Conservation (phyloP, 2,113 vertebrate genomes). For the Siniperca chuatsi region DNA sequence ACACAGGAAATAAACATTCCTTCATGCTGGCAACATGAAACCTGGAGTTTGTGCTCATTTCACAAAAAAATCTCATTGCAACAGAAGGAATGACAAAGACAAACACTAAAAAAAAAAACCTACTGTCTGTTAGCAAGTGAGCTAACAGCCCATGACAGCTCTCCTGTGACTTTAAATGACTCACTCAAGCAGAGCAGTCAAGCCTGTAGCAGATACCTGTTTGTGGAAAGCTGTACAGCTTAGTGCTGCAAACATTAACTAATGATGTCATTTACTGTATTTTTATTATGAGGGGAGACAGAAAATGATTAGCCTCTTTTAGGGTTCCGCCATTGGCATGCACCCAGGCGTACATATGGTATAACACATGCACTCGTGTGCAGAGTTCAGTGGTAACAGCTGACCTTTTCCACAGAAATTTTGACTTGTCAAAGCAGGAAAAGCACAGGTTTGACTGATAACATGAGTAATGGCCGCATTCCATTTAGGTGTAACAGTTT, state of each 20-base stretch:
- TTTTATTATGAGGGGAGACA: not conserved
- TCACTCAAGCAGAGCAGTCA: not conserved
- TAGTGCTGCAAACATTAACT: slow-evolving; percentile 55
- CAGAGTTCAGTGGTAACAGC: not conserved
- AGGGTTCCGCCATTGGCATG: not conserved
- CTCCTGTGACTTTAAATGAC: slow-evolving; percentile 17
- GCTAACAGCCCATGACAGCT: slow-evolving; percentile 15
- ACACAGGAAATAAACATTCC: not conserved
- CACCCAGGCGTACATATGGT: not conserved
- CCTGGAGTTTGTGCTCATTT: not conserved
- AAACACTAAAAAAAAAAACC: not conserved
- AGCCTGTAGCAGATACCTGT: slow-evolving; percentile 12
- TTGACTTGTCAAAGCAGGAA: slow-evolving; percentile 24
- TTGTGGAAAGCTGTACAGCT: not conserved
- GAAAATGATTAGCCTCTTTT: slow-evolving; percentile 8
- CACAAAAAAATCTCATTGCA: not conserved
- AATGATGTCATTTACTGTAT: slow-evolving; percentile 13
- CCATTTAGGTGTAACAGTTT: not conserved
- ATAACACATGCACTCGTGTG: not conserved
- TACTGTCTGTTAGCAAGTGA: not conserved
- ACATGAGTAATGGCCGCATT: slow-evolving; percentile 1
- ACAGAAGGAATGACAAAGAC: not conserved
- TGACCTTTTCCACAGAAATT: not conserved
- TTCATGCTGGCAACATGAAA: not conserved
- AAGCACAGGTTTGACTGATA: not conserved